Evolutionary conservation across 2,797 vertebrate species (phyloP).

Genomic region (Mus caroli): DNA sequence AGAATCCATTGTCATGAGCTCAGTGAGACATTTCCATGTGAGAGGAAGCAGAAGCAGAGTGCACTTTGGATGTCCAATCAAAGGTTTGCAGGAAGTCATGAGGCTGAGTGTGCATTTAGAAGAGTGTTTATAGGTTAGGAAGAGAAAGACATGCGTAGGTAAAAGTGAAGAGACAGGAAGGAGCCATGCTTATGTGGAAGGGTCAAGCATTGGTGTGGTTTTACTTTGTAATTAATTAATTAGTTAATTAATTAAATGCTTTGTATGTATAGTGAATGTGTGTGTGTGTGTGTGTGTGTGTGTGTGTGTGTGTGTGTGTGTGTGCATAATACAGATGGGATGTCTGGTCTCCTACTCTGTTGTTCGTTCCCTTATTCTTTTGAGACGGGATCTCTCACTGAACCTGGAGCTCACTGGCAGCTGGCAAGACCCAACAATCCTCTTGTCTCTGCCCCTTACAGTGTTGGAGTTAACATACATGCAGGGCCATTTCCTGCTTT

Average conservation of each 20-base stretch:
- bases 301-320: not conserved
- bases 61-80: not conserved
- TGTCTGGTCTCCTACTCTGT: not conserved
- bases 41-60: not conserved
- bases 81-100: not conserved
- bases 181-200: not conserved
- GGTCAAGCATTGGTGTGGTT: not conserved
- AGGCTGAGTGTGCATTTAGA: not conserved
- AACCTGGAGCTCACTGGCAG: not conserved
- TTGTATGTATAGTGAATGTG: not conserved
- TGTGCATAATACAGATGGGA: not conserved
- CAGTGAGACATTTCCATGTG: not conserved
- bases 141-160: not conserved
- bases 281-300: not conserved
- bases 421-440: not conserved
- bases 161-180: not conserved
- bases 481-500: not conserved
- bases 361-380: not conserved
- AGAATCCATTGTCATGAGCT: constrained; percentile 33
- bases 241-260: not conserved
- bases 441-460: not conserved
- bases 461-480: not conserved
- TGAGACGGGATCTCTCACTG: not conserved
- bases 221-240: not conserved
- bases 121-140: not conserved